These are phyloP conservation scores for Tolmerus cingulatus DNA, from an alignment of 2,888 invertebrate species.

Conservation along the genomic window DNA sequence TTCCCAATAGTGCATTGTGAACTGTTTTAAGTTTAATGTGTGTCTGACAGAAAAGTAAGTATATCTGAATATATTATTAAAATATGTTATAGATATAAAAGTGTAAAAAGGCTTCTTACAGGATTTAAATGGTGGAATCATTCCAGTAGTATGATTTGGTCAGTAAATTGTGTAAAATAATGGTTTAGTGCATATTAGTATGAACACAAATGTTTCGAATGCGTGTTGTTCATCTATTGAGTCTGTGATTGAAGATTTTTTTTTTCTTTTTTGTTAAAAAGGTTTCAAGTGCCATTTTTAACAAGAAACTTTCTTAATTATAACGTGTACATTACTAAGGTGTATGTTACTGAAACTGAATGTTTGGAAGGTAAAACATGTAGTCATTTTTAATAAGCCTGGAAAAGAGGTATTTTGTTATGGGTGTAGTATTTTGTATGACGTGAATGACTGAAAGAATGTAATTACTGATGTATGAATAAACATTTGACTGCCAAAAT, in stretches of 20 bases:
- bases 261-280: neutral
- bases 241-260: neutral
- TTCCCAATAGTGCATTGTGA: neutral
- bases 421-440: neutral
- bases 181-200: neutral
- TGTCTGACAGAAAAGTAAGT: conserved; percentile 1
- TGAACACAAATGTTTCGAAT: neutral
- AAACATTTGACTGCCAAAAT: conserved; percentile 32
- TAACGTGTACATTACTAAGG: neutral
- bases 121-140: conserved; percentile 3
- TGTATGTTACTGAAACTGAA: neutral
- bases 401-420: neutral
- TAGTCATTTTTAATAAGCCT: neutral
- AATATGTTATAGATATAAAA: neutral
- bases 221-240: neutral
- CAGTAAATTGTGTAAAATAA: neutral
- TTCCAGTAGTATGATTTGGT: neutral
- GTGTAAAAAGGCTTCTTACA: conserved; percentile 3
- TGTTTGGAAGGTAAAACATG: neutral
- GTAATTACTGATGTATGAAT: conserved; percentile 54
- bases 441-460: conserved; percentile 63
- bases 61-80: neutral
- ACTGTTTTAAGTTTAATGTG: neutral
- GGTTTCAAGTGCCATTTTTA: neutral
- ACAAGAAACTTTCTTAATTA: neutral